A percentile compares a stretch with the other conserved stretches of the same genome.
These are phyloP conservation scores for Hermetia illucens DNA, from an alignment of 1,140 invertebrate genomes.

Conservation along the genomic window DNA sequence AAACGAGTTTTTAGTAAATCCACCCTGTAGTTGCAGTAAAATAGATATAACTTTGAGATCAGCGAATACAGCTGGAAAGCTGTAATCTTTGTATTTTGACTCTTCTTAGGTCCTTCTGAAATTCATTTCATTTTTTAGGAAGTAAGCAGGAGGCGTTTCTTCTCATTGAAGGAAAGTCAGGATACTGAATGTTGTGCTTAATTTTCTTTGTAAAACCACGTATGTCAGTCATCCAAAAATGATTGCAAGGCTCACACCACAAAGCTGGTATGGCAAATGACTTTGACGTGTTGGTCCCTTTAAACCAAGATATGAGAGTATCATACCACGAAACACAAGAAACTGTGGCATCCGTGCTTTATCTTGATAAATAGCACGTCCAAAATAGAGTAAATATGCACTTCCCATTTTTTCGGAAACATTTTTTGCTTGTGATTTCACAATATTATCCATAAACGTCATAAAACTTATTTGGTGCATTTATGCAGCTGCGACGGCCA, in stretches of 20 bases:
- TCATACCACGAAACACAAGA: background rate
- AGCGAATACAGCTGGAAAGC: no score
- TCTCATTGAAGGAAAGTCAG: no score
- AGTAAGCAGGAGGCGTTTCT: no score
- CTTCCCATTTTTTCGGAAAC: background rate
- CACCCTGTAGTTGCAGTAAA: constrained; percentile 16
- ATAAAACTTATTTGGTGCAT: background rate
- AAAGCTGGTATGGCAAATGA: background rate
- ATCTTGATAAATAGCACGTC: background rate
- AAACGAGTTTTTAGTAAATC: constrained; percentile 27
- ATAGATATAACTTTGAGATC: constrained; percentile 5
- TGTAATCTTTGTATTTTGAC: constrained; percentile 8
- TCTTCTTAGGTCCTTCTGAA: no score
- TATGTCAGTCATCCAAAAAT: no score
- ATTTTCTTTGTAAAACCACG: no score
- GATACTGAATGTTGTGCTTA: no score
- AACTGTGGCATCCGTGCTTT: no score
- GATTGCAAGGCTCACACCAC: no score
- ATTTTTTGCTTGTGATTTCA: background rate
- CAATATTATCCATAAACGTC: background rate
- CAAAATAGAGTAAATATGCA: background rate
- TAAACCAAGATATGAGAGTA: background rate
- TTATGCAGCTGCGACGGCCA: no score
- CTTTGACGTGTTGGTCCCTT: background rate
- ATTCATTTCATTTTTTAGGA: no score